Conservation (phyloP, 2,113 vertebrate genomes). For the Cochlearius cochlearius region DNA sequence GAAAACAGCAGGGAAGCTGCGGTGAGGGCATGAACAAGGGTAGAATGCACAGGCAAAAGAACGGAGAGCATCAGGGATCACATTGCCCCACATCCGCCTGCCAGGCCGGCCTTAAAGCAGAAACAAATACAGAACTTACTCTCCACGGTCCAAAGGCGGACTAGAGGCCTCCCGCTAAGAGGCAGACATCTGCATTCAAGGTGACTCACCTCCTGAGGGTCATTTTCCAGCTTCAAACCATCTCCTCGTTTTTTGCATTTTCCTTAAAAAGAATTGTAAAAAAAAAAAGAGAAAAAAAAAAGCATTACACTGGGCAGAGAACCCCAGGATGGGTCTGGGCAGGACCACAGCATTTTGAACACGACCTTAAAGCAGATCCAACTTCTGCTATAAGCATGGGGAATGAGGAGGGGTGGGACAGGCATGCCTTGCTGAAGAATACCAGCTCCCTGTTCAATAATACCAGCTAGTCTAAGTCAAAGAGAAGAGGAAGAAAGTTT, state of each 20-base stretch:
- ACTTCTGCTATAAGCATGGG: background rate
- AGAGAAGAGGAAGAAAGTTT: background rate
- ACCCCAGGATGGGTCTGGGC: background rate
- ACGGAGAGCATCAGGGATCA: background rate
- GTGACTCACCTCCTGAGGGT: slow-evolving; percentile 91
- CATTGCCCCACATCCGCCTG: background rate
- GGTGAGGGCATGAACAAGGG: background rate
- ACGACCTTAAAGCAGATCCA: background rate
- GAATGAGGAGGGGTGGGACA: background rate
- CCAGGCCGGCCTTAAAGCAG: background rate
- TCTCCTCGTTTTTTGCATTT: slow-evolving; percentile 93
- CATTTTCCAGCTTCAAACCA: slow-evolving; percentile 93
- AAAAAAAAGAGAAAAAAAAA: background rate
- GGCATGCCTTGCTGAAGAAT: background rate
- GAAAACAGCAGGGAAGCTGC: background rate
- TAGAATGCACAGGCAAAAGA: background rate
- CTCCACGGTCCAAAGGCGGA: background rate
- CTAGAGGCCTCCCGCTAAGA: background rate
- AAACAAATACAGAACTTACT: background rate
- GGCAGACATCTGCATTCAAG: background rate
- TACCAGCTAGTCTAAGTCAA: background rate
- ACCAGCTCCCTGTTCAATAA: background rate
- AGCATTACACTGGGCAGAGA: background rate
- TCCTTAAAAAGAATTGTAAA: slow-evolving; percentile 73
- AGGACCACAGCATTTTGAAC: background rate